Conservation (phyloP, 2,888 invertebrate species). For the Glyphotaelius pellucidus region DNA sequence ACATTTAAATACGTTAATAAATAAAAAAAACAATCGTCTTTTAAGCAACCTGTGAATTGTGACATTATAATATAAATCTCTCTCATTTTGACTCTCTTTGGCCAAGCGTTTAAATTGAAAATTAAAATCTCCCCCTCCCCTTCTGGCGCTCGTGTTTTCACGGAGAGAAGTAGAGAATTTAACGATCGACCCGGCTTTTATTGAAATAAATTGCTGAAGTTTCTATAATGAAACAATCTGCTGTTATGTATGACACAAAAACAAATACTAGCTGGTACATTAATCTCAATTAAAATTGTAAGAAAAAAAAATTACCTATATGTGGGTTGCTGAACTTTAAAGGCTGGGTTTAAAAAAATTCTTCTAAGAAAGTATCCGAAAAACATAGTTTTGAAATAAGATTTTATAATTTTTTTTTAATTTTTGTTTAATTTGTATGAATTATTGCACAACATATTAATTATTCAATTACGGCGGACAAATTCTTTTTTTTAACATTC, state of each 20-base stretch:
- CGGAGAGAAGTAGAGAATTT: neutral
- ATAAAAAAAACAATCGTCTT: neutral
- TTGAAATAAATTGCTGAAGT: neutral
- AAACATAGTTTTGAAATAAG: no score
- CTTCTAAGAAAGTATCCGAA: no score
- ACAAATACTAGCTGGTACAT: neutral
- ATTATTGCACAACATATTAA: no score
- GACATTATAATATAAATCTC: neutral
- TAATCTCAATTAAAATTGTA: neutral
- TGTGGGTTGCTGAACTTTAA: no score
- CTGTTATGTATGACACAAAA: neutral
- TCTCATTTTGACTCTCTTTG: neutral
- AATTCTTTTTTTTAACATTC: no score
- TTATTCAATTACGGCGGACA: no score
- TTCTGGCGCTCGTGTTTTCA: neutral
- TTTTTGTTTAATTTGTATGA: no score
- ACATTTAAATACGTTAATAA: no score
- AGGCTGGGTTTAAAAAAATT: no score
- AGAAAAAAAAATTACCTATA: no score
- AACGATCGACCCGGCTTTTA: neutral
- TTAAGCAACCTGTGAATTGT: neutral
- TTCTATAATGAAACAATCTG: neutral
- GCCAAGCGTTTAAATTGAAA: slow-evolving; percentile 34
- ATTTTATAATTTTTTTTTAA: no score
- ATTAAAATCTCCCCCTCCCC: neutral